Evolutionary conservation across 2,113 vertebrate species (phyloP).

Genomic region (Etheostoma spectabile): DNA sequence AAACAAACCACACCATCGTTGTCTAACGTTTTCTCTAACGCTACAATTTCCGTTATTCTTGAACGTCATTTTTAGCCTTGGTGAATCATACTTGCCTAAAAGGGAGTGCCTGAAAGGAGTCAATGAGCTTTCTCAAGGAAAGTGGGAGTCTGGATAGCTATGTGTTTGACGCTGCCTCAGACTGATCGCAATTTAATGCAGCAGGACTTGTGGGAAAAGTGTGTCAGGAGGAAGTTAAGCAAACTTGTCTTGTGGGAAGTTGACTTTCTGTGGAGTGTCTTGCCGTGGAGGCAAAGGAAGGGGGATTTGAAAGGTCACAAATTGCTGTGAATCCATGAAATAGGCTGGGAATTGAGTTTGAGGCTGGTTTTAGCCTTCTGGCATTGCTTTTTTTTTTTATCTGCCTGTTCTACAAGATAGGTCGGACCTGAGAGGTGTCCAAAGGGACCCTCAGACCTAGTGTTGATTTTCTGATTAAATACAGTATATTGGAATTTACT

Average conservation of each 20-base stretch:
- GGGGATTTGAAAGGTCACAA: conserved; percentile 17
- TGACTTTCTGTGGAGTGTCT: conserved; percentile 36
- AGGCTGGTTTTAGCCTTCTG: neutral
- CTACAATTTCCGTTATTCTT: conserved; percentile 5
- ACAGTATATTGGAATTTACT: neutral
- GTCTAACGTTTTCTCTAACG: neutral
- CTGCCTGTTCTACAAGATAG: neutral
- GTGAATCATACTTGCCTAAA: conserved; percentile 49
- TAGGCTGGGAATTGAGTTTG: neutral
- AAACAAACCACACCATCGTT: neutral
- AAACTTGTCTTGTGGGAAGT: conserved; percentile 45
- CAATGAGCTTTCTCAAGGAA: conserved; percentile 30
- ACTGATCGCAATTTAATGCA: conserved; percentile 55
- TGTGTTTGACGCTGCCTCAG: conserved; percentile 48
- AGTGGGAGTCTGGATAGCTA: conserved; percentile 45
- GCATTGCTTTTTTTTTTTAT: neutral
- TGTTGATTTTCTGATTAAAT: neutral
- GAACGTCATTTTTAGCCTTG: conserved; percentile 9
- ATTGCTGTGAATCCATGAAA: neutral
- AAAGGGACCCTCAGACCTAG: neutral
- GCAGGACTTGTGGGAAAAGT: conserved; percentile 55
- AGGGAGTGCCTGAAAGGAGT: conserved; percentile 48
- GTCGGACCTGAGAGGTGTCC: neutral
- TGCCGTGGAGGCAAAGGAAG: conserved; percentile 7
- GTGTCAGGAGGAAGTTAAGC: conserved; percentile 69